These are phyloP conservation scores for Orthosia gracilis DNA, from an alignment of 2,888 invertebrate species.

Conservation along the genomic window DNA sequence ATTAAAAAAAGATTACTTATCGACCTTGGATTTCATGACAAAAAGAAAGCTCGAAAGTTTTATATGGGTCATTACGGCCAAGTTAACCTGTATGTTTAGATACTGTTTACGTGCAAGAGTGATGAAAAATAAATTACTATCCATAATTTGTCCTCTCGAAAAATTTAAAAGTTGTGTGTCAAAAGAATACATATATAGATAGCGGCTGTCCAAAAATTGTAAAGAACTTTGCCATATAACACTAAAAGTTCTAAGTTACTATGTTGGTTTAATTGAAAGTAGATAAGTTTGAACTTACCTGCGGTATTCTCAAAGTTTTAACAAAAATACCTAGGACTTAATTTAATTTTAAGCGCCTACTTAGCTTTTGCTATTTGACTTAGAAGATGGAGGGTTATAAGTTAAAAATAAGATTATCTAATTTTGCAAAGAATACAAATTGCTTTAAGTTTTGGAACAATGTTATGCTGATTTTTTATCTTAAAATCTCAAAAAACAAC, in stretches of 20 bases:
- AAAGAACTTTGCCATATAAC: conserved; percentile 6
- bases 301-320: neutral
- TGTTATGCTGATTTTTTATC: neutral
- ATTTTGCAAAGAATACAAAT: conserved; percentile 3
- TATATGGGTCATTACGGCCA: too few relatives aligned
- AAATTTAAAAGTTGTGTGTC: conserved; percentile 13
- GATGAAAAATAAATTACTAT: too few relatives aligned
- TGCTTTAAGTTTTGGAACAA: conserved; percentile 5
- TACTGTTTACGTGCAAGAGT: too few relatives aligned
- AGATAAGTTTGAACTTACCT: neutral
- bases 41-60: too few relatives aligned
- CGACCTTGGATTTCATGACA: too few relatives aligned
- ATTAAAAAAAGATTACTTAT: too few relatives aligned
- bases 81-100: too few relatives aligned
- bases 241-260: conserved; percentile 5
- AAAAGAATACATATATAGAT: conserved; percentile 1
- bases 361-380: neutral
- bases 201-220: neutral
- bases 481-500: neutral
- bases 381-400: neutral
- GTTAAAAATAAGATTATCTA: neutral
- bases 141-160: too few relatives aligned
- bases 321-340: conserved; percentile 7
- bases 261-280: conserved; percentile 39
- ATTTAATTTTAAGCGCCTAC: neutral